Percentiles rank a stretch among this genome's conserved stretches.
Conservation (phyloP, 2,113 vertebrate species). For the Setophaga coronata region DNA sequence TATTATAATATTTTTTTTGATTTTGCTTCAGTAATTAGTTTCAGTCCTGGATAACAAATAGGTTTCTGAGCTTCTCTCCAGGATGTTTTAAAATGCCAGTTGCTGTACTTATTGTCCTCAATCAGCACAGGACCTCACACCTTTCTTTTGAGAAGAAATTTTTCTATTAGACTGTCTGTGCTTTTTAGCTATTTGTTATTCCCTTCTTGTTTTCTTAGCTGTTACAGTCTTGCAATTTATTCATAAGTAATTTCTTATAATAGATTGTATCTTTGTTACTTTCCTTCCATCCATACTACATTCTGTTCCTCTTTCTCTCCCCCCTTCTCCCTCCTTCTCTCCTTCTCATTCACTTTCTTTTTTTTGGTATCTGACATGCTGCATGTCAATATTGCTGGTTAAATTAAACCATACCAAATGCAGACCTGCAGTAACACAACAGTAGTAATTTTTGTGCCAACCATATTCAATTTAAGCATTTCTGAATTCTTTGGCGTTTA, state of each 20-base stretch:
- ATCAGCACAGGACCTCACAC: not conserved
- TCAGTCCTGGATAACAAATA: not conserved
- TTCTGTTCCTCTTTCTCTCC: not conserved
- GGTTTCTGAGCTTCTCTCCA: not conserved
- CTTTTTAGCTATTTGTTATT: constrained; percentile 35
- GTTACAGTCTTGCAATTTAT: constrained; percentile 20
- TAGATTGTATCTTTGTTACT: constrained; percentile 33
- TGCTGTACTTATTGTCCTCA: not conserved
- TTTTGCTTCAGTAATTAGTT: not conserved
- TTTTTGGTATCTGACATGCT: not conserved
- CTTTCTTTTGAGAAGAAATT: not conserved
- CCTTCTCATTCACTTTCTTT: not conserved
- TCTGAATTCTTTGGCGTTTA: not conserved
- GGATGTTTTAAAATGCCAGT: not conserved
- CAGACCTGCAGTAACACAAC: not conserved
- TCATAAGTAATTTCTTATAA: constrained; percentile 48
- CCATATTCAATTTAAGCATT: not conserved
- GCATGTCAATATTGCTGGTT: not conserved
- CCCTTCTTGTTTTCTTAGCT: constrained; percentile 19
- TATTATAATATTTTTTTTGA: not conserved
- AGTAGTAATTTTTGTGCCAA: not conserved
- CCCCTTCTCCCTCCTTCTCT: not conserved
- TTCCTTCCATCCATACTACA: constrained; percentile 18
- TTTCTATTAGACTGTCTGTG: not conserved
- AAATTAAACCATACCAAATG: not conserved